Evolutionary conservation across 64 coral and sea anemone genomes (phyloP), one percentile per base, ranked within the genome.

Genomic region (Montipora sp.): DNA sequence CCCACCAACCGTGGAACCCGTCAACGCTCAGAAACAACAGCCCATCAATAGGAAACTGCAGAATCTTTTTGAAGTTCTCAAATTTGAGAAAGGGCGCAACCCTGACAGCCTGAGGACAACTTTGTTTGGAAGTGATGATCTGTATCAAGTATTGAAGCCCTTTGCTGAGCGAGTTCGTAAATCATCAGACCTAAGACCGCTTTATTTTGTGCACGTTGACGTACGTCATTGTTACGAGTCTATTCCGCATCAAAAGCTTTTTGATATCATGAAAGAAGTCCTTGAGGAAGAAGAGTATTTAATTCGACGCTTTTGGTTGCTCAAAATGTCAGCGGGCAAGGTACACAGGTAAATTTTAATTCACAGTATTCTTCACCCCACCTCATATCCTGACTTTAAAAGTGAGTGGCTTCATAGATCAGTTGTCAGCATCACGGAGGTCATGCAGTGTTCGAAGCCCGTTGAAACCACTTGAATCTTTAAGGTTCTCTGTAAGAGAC

Each of bases 191-290:
- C 48, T 43, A 45, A 93, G 77, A 51, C 77, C 70, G 13, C 73
- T 98, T 83, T 94, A 83, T 27, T 76, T 98, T 68, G 96, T 93
- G 0, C 94, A 75, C 59, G 82, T 93, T 11, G 96, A 98, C 27
- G 87, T 95, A 6, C 88, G 18, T 15, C 79, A 78, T 12, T 98
- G 96, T 80, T 98, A 95, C 59, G 96, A 98, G 23, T 93, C 90
- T 2, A 95, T 98, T 46, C 61, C 85, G 0, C 94, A 95, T 69
- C 70, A 91, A 1, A 98, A 96, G 77, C 49, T 98, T 21, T 83
- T 89, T 50, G 24, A 91, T 36, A 98, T 95, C 79, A 83, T 98
- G 71, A 82, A 98, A 22, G 21, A 48, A 43, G 84, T 93, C 3
- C 51, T 98, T 2, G 65, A 95, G 48, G 91, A 98, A 47, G 94